Base-by-base conservation (phyloP, 35 echinoderm and acorn worm species). In the Anneissia japonica region DNA sequence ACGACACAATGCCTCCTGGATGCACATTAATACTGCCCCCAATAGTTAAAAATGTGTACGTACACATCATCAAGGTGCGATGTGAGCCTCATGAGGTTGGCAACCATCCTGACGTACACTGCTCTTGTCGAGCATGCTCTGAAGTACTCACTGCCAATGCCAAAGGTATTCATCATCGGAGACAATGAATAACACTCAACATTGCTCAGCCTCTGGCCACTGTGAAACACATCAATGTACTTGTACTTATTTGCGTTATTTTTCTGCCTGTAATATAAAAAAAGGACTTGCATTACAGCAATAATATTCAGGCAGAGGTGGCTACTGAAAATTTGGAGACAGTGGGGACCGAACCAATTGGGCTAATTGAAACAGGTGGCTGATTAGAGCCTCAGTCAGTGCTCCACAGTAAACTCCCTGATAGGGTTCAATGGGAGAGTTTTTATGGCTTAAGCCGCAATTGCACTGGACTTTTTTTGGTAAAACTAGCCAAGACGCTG, bases 81-180 rank as follows among this genome's bases (percentile, higher is more conserved):
- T 0, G 35, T 79, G 26, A 87, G 23, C 38, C 77, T 38, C 39
- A 89, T 81, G 3, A 83, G 30, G 35, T 89, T 89, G 5, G 79
- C 46, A 26, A 81, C 37, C 87, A 89, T 89, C 30, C 87, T 33
- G 39, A 75, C 34, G 38, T 74, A 89, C 79, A 89, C 87, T 38
- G 51, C 87, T 31, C 39, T 83, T 0, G 38, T 40, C 28, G 46
- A 23, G 40, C 80, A 83, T 5, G 79, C n/a, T 2, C 41, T 0
- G 19, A 82, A 83, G 43, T 89, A 83, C 2, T 79, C 84, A 33
- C 38, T 40, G 30, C 80, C 37, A 38, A 19, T 29, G 11, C 74
- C 76, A 32, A n/a, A n/a, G 35, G 3, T 37, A 26, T 37, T 23
- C 51, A 64, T 64, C 51, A 64, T 64, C 26, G 51, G 51, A 23